Percentiles rank a stretch among this genome's conserved stretches.
Evolutionary conservation across 2,113 vertebrate genomes (phyloP).

Genomic region (Brachyistius frenatus): DNA sequence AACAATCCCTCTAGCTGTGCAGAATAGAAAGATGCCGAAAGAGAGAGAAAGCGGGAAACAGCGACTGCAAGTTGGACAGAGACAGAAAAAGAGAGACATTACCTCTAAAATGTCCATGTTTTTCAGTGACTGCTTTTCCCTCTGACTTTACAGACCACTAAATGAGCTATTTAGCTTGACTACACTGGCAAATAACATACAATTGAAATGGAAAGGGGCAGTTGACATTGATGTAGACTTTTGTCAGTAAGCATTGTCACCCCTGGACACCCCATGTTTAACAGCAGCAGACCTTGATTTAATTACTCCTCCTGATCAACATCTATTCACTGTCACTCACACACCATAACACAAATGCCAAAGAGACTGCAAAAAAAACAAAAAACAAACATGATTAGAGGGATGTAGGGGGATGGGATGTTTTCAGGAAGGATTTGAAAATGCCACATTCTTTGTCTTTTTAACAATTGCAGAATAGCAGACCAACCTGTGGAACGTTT

Average conservation of each 20-base stretch:
- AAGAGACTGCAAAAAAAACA: conserved; percentile 2
- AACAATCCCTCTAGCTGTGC: conserved; percentile 46
- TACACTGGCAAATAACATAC: conserved; percentile 49
- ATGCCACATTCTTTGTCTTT: conserved; percentile 59
- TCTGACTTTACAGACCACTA: conserved; percentile 4
- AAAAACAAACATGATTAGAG: conserved; percentile 36
- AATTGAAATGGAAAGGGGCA: conserved; percentile 66
- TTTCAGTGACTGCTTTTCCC: conserved; percentile 1
- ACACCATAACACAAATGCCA: conserved; percentile 65
- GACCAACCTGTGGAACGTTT: background rate
- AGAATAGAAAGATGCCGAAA: conserved; percentile 46
- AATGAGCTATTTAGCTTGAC: conserved; percentile 48
- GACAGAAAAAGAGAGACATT: conserved; percentile 28
- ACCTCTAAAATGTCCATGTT: conserved; percentile 24
- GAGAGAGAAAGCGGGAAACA: conserved; percentile 22
- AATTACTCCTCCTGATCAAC: conserved; percentile 67
- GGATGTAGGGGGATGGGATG: background rate
- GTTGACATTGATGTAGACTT: conserved; percentile 73
- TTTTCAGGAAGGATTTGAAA: conserved; percentile 18
- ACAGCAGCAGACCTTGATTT: conserved; percentile 70
- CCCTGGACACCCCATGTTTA: conserved; percentile 62
- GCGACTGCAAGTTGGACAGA: conserved; percentile 50
- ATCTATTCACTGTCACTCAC: conserved; percentile 70
- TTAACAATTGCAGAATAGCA: conserved; percentile 25
- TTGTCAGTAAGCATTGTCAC: conserved; percentile 70